A percentile compares a stretch with the other conserved stretches of the same genome.
These are phyloP conservation scores for Hippopotamyrus pictus DNA, from an alignment of 2,797 vertebrate genomes.

Conservation along the genomic window DNA sequence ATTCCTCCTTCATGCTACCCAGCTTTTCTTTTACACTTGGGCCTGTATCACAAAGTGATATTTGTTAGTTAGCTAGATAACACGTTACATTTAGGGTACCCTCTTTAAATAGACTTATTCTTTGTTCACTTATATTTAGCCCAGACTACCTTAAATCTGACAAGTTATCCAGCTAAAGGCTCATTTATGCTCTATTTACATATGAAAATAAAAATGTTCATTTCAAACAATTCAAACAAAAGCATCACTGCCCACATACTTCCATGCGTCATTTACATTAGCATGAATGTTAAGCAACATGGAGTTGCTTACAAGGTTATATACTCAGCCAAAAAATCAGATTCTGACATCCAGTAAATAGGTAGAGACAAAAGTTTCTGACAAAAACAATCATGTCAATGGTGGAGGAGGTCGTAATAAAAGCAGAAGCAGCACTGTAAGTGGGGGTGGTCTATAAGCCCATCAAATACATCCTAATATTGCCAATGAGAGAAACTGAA, in stretches of 20 bases:
- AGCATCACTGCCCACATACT: background rate
- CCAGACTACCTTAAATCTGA: background rate
- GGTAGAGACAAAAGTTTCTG: background rate
- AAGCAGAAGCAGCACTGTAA: background rate
- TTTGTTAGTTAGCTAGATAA: background rate
- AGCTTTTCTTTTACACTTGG: too few relatives aligned
- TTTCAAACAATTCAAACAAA: background rate
- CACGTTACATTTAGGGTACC: background rate
- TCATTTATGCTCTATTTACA: background rate
- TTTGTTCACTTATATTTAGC: background rate
- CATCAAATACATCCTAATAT: background rate
- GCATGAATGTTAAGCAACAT: background rate
- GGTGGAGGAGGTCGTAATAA: background rate
- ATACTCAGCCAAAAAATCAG: background rate
- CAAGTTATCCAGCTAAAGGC: background rate
- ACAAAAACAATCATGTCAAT: background rate
- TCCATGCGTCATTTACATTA: background rate
- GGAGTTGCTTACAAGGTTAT: background rate
- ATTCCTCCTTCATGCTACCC: too few relatives aligned
- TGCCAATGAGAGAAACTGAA: background rate
- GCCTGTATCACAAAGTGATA: background rate
- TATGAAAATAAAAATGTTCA: background rate
- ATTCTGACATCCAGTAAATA: background rate
- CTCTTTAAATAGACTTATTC: too few relatives aligned
- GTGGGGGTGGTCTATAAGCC: background rate